Evolutionary conservation across 1,140 invertebrate species (phyloP).

Genomic region (Drosophila carrolli): DNA sequence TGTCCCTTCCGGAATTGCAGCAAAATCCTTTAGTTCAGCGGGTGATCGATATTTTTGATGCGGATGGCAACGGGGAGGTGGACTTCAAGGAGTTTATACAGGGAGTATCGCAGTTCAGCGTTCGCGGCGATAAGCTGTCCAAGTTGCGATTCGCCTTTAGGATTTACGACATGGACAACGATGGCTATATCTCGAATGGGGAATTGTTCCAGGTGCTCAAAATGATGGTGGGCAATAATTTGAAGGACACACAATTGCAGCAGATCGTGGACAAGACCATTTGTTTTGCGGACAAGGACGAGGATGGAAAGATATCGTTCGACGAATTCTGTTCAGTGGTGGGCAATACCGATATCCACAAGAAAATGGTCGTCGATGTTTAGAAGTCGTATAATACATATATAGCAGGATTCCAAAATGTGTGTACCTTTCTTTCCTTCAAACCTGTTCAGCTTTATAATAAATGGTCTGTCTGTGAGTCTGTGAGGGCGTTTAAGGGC

Average conservation of each 20-base stretch:
- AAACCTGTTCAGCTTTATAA: conserved; percentile 44
- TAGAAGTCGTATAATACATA: conserved; percentile 84
- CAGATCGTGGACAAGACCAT: conserved; percentile 99
- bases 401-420: conserved; percentile 6
- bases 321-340: conserved; percentile 98
- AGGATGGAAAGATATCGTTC: conserved; percentile 98
- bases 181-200: conserved; percentile 99
- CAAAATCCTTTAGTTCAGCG: conserved; percentile 99
- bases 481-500: conserved; percentile 31
- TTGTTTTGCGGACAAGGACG: conserved; percentile 97
- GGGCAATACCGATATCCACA: conserved; percentile 99
- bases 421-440: conserved; percentile 34
- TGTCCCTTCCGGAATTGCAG: conserved; percentile 98
- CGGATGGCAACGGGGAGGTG: conserved; percentile 98
- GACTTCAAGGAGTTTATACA: conserved; percentile 97
- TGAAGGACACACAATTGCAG: conserved; percentile 97
- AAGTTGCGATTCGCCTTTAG: conserved; percentile 99
- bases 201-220: conserved; percentile 99
- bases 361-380: conserved; percentile 99
- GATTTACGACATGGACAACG: conserved; percentile 99
- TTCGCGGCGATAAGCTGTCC: conserved; percentile 99
- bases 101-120: conserved; percentile 99
- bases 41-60: conserved; percentile 99
- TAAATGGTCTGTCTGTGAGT: conserved; percentile 39
- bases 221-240: conserved; percentile 99